These are phyloP conservation scores for Smutsia gigantea DNA, from an alignment of 2,797 vertebrate genomes.

Conservation along the genomic window DNA sequence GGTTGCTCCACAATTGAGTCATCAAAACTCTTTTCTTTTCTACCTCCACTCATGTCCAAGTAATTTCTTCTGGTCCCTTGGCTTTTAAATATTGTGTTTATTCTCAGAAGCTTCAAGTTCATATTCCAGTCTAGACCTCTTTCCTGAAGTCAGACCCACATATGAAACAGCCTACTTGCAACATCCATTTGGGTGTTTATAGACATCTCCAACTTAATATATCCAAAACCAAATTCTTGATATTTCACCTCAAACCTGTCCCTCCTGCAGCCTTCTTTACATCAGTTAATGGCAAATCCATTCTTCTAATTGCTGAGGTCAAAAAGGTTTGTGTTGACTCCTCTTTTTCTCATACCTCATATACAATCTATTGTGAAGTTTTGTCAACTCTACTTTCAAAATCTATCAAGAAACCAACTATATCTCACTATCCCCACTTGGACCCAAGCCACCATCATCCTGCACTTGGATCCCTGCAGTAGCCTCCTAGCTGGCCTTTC, in stretches of 20 bases:
- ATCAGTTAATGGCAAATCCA: neutral
- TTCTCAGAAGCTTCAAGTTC: slow-evolving; percentile 8
- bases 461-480: neutral
- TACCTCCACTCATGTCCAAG: neutral
- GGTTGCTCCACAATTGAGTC: neutral
- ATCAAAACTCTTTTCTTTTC: neutral
- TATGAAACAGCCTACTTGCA: neutral
- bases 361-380: neutral
- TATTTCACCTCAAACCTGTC: neutral
- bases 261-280: neutral
- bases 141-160: neutral
- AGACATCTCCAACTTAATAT: neutral
- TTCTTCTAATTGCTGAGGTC: neutral
- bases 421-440: neutral
- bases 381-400: neutral
- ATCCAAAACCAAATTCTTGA: neutral
- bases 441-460: neutral
- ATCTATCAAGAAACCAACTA: neutral
- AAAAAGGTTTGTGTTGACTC: neutral
- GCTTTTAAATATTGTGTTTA: slow-evolving; percentile 34
- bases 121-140: neutral
- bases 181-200: neutral
- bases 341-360: neutral
- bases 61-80: neutral
- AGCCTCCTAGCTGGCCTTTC: neutral